Evolutionary conservation across 2,113 vertebrate genomes (phyloP).

Genomic region (Anthoscopus minutus): DNA sequence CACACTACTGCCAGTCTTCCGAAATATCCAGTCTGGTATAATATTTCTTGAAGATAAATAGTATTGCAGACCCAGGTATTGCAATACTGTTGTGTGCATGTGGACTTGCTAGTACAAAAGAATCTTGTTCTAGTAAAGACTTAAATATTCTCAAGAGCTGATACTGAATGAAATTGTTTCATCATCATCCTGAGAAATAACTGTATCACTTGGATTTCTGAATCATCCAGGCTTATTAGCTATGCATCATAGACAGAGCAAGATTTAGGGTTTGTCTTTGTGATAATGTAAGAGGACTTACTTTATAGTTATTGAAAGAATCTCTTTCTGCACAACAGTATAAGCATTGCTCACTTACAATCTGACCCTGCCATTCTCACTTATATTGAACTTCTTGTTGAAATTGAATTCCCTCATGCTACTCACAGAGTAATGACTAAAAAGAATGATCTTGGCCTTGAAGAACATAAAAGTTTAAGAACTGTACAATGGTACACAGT

Average conservation of each 20-base stretch:
- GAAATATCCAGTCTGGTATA: background rate
- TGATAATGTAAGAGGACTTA: background rate
- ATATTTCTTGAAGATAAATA: background rate
- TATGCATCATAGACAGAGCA: background rate
- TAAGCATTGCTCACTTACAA: background rate
- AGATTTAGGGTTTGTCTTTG: background rate
- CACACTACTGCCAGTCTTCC: background rate
- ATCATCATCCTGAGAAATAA: background rate
- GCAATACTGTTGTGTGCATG: background rate
- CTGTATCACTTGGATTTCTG: background rate
- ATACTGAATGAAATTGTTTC: background rate
- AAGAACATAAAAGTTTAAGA: background rate
- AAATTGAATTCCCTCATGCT: background rate
- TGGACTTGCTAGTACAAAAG: background rate
- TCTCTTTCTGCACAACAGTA: background rate
- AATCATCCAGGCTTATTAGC: background rate
- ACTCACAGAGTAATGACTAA: background rate
- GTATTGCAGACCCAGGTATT: background rate
- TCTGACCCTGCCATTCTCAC: background rate
- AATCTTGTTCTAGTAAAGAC: background rate
- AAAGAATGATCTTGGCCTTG: background rate
- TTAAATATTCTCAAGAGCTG: background rate
- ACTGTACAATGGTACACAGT: background rate
- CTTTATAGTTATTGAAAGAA: background rate
- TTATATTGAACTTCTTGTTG: background rate